Conservation (phyloP, 2,888 invertebrate species). For the Drosophila birchii region DNA sequence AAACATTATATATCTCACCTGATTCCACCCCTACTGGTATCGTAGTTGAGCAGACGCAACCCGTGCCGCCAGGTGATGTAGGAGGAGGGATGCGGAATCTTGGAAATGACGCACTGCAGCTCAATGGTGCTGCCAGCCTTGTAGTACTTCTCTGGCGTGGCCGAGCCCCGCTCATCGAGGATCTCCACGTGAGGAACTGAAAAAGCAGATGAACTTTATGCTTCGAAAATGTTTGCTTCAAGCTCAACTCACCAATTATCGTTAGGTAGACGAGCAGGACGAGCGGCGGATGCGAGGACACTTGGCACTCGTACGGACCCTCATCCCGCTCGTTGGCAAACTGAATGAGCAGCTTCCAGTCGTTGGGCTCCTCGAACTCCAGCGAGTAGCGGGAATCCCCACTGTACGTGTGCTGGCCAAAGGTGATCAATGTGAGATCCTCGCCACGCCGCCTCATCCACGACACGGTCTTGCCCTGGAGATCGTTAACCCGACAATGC, state of each 20-base stretch:
- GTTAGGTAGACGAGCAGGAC: slow-evolving; percentile 89
- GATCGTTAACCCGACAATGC: slow-evolving; percentile 89
- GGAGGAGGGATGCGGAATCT: slow-evolving; percentile 90
- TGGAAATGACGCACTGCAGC: slow-evolving; percentile 91
- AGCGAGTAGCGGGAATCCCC: slow-evolving; percentile 89
- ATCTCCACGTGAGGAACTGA: slow-evolving; percentile 93
- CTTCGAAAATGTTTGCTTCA: no score
- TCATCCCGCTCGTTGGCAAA: slow-evolving; percentile 91
- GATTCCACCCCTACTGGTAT: slow-evolving; percentile 91
- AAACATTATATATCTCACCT: slow-evolving; percentile 86
- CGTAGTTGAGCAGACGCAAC: slow-evolving; percentile 90
- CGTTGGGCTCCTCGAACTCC: slow-evolving; percentile 89
- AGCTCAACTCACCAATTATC: slow-evolving; percentile 88
- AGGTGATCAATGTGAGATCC: slow-evolving; percentile 89
- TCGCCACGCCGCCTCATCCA: slow-evolving; percentile 90
- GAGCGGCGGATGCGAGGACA: slow-evolving; percentile 91
- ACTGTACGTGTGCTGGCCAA: slow-evolving; percentile 88
- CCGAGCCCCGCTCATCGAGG: slow-evolving; percentile 91
- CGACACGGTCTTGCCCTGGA: slow-evolving; percentile 90
- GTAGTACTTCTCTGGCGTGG: slow-evolving; percentile 92
- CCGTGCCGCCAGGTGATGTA: slow-evolving; percentile 93
- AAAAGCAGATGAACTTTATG: no score
- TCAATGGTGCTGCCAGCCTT: slow-evolving; percentile 93
- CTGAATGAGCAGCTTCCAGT: slow-evolving; percentile 91
- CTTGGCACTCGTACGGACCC: slow-evolving; percentile 92